phyloP scores from a whole-genome alignment of 1,140 invertebrate species.

The Pectinophora gossypiella region DNA sequence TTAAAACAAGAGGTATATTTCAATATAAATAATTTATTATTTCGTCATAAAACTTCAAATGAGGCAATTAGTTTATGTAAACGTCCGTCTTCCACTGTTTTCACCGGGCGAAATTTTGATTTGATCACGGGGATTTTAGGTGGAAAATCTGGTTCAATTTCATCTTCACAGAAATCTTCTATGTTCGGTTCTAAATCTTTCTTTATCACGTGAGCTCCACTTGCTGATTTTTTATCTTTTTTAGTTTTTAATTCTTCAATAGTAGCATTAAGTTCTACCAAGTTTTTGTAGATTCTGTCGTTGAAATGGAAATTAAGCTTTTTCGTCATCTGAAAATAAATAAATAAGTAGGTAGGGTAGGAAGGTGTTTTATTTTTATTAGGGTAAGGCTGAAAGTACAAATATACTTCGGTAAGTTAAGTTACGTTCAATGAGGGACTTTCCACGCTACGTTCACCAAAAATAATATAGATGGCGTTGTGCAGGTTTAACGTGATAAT shows the following conservation, averaged over 20 bases:
- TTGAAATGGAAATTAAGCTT: constrained; percentile 69
- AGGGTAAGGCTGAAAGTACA: no score
- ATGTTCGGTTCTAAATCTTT: constrained; percentile 67
- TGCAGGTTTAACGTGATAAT: no score
- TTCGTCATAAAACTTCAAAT: constrained; percentile 64
- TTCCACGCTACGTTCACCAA: no score
- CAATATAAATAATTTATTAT: no score
- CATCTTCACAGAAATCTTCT: constrained; percentile 62
- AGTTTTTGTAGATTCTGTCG: constrained; percentile 67
- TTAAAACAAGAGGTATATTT: no score
- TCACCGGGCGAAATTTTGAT: constrained; percentile 49
- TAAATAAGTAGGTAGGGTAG: constrained; percentile 2
- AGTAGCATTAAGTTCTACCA: constrained; percentile 66
- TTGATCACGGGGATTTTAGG: constrained; percentile 48
- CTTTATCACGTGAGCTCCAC: constrained; percentile 24
- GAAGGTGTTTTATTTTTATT: not conserved
- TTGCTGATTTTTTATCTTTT: constrained; percentile 31
- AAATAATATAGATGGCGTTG: no score
- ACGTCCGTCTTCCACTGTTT: constrained; percentile 38
- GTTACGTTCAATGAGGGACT: no score
- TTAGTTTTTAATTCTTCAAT: constrained; percentile 34
- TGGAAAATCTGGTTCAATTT: constrained; percentile 41
- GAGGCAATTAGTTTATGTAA: constrained; percentile 46
- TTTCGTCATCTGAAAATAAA: constrained; percentile 58
- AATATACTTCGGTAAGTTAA: no score